phyloP scores from a whole-genome alignment of 2,113 vertebrate species.

The Osmerus eperlanus region DNA sequence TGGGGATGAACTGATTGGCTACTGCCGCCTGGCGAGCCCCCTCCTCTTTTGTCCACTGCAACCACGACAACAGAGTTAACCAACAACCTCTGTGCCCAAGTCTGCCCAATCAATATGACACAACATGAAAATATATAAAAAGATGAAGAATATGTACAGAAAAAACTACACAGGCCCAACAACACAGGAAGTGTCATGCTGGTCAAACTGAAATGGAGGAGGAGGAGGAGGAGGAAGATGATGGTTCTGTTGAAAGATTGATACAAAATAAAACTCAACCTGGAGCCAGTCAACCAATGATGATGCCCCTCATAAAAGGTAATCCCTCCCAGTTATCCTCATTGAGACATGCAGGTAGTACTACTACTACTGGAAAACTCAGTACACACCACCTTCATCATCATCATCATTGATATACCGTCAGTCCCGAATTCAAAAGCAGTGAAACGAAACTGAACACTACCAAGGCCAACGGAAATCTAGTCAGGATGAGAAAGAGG shows the following conservation, averaged over 20 bases:
- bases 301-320: slow-evolving; percentile 46
- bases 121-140: slow-evolving; percentile 49
- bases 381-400: slow-evolving; percentile 21
- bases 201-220: slow-evolving; percentile 67
- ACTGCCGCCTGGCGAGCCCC: slow-evolving; percentile 85
- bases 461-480: slow-evolving; percentile 81
- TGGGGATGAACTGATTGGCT: slow-evolving; percentile 97
- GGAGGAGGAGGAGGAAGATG: slow-evolving; percentile 47
- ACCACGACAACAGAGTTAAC: slow-evolving; percentile 69
- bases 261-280: slow-evolving; percentile 36
- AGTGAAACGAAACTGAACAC: slow-evolving; percentile 56
- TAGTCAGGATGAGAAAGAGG: slow-evolving; percentile 47
- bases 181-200: slow-evolving; percentile 79
- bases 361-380: no score
- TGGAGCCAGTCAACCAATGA: slow-evolving; percentile 84
- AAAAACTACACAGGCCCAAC: slow-evolving; percentile 63
- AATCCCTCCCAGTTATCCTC: not conserved
- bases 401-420: slow-evolving; percentile 83
- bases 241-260: slow-evolving; percentile 38
- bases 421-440: slow-evolving; percentile 43
- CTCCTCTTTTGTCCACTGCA: slow-evolving; percentile 98
- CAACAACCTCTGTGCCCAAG: slow-evolving; percentile 23
- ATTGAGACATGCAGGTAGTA: no score
- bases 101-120: slow-evolving; percentile 28
- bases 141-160: slow-evolving; percentile 38